A percentile compares a stretch with the other conserved stretches of the same genome.
These are phyloP conservation scores for Alca torda DNA, from an alignment of 2,797 vertebrate genomes.

Conservation along the genomic window DNA sequence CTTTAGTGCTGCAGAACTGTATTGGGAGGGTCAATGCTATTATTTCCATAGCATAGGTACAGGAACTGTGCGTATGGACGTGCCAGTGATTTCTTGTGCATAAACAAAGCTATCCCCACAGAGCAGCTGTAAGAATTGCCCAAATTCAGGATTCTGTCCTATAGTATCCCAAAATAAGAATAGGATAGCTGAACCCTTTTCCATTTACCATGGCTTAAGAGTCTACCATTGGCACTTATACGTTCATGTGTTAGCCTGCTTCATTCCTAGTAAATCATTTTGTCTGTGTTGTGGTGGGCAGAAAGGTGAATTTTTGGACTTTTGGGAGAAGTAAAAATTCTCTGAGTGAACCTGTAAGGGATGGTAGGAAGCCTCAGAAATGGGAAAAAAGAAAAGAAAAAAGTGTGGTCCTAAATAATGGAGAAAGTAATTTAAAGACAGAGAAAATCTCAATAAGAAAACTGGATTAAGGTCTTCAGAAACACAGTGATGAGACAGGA, in stretches of 20 bases:
- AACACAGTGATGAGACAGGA: not conserved
- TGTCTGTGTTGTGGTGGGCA: not conserved
- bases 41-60: not conserved
- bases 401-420: not conserved
- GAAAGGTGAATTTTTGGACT: not conserved
- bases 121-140: not conserved
- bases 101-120: not conserved
- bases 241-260: not conserved
- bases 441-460: not conserved
- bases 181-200: not conserved
- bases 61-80: not conserved
- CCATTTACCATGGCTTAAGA: not conserved
- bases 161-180: not conserved
- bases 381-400: too few relatives aligned
- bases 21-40: not conserved
- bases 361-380: not conserved
- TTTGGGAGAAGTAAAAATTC: not conserved
- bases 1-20: not conserved
- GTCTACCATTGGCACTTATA: not conserved
- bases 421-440: not conserved
- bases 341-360: not conserved
- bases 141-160: not conserved
- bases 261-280: not conserved
- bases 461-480: not conserved
- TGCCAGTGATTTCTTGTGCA: not conserved